Evolutionary conservation across 2,797 vertebrate species (phyloP), one percentile per base, ranked within the genome.

Genomic region (Helicolenus hilgendorfi): DNA sequence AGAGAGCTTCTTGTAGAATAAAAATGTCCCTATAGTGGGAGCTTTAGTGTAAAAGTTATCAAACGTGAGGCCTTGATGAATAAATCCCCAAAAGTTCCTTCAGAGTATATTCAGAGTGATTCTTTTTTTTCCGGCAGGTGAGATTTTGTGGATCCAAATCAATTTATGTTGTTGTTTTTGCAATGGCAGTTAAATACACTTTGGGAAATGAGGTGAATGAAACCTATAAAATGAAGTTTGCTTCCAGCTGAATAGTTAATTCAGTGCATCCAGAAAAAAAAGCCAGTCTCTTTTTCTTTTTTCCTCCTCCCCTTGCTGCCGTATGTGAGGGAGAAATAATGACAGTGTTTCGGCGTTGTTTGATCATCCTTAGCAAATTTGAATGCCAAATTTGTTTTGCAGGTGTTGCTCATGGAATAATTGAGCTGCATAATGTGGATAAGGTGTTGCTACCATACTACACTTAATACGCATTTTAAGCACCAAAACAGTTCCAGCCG

Each of bases 381-480:
- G 96, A 97, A 97, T 97, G 97, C 96, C 97, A 97, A 97, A 98
- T 98, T 97, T 97, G 96, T 97, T 97, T 96, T 96, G 97, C 97
- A 98, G 97, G 97, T 98, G 97, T 98, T 98, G 96, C 97, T 96
- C 96, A 95, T 96, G 95, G 96, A 97, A 97, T 97, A 97, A 97
- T 96, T 97, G 96, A 96, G 95, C 96, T 95, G 96, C 94, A 96
- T 98, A 98, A 98, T 98, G 97, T 95, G 97, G 93, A 96, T 91
- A 97, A 97, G 97, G 96, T 96, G 97, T 95, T 95, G 96, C 96
- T 96, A 96, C 95, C 95, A 91, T 94, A 95, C 96, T 93, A 96
- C 95, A 96, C 97, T 97, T 97, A 95, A 96, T 96, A 93, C 82
- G 93, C 94, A 94, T 96, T 97, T 97, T 91, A 96, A 93, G 91